A percentile compares a stretch with the other conserved stretches of the same genome.
Evolutionary conservation across 2,113 vertebrate species (phyloP).

Genomic region (Rana temporaria): DNA sequence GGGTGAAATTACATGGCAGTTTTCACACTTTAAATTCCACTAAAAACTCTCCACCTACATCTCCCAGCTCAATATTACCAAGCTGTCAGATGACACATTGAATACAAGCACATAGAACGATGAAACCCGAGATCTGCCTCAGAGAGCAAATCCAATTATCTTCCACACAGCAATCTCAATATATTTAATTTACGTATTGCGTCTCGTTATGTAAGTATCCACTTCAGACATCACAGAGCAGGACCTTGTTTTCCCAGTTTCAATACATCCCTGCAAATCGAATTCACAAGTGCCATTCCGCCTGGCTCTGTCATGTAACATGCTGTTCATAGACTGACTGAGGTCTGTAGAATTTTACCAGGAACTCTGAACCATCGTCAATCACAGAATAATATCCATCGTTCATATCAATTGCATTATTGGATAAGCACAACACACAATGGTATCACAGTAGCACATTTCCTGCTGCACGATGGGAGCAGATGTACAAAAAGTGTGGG

Average conservation of each 20-base stretch:
- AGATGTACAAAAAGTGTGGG: too few species aligned
- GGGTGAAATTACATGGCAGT: too few species aligned
- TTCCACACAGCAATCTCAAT: not conserved
- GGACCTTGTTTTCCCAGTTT: not conserved
- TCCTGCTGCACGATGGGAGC: too few species aligned
- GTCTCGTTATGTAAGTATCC: not conserved
- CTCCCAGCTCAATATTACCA: too few species aligned
- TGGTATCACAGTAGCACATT: too few species aligned
- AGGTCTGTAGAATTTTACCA: not conserved
- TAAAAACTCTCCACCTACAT: too few species aligned
- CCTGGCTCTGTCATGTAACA: constrained; percentile 1
- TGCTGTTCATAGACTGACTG: constrained; percentile 17
- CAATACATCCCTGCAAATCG: constrained; percentile 15
- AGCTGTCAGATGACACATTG: too few species aligned
- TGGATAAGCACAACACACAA: too few species aligned
- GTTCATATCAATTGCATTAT: not conserved
- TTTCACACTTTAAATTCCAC: too few species aligned
- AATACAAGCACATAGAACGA: too few species aligned
- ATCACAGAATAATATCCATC: not conserved
- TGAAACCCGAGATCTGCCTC: too few species aligned
- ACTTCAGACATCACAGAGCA: constrained; percentile 15
- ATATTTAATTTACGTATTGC: not conserved
- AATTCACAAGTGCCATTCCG: constrained; percentile 28
- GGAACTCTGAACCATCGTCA: not conserved
- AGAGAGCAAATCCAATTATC: not conserved